A percentile compares a stretch with the other conserved stretches of the same genome.
phyloP scores from a whole-genome alignment of 2,797 vertebrate species.

The Euthynnus affinis region DNA sequence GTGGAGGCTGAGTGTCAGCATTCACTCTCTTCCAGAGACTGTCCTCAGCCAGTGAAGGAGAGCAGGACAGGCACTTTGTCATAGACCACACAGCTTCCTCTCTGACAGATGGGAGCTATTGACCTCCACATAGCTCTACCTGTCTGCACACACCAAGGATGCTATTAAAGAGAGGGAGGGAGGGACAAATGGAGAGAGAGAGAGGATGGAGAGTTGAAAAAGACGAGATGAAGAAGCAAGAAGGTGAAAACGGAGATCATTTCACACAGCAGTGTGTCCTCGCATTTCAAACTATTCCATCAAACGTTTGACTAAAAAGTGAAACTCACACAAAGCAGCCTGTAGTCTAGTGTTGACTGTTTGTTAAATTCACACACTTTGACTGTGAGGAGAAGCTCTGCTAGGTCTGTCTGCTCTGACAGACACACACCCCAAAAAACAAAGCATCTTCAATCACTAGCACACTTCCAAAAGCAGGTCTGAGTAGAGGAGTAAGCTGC shows the following conservation, averaged over 20 bases:
- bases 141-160: constrained; percentile 36
- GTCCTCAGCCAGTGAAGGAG: constrained; percentile 8
- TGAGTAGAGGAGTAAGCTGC: no score
- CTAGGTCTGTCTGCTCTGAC: no score
- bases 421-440: no score
- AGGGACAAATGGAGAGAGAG: constrained; percentile 8
- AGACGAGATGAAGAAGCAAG: neutral
- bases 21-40: neutral
- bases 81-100: constrained; percentile 43
- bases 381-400: no score
- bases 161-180: constrained; percentile 45
- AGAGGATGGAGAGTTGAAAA: constrained; percentile 1
- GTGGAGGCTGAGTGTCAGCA: neutral
- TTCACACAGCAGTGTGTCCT: no score
- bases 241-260: neutral
- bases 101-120: constrained; percentile 56
- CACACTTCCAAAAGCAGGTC: no score
- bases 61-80: constrained; percentile 49
- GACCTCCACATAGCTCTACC: constrained; percentile 51
- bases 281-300: no score
- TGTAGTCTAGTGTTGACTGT: neutral
- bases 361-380: no score
- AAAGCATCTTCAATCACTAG: no score
- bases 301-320: neutral
- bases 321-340: neutral